Evolutionary conservation across 1,140 invertebrate species (phyloP).

Genomic region (Conus ventricosus): DNA sequence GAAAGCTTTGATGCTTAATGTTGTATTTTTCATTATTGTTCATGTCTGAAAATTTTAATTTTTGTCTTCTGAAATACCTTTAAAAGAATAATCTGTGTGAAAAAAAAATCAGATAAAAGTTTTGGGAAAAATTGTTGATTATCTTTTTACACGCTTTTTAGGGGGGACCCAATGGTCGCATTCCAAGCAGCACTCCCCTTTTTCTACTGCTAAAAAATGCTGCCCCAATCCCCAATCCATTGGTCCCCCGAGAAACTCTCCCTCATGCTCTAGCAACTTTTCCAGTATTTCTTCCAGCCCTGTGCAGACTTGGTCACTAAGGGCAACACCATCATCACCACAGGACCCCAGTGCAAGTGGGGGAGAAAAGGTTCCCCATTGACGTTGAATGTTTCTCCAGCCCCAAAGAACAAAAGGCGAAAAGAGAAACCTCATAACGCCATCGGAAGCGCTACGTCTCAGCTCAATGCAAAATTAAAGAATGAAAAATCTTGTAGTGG

Average conservation of each 20-base stretch:
- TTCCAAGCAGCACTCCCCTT: constrained; percentile 33
- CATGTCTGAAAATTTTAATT: too few relatives aligned
- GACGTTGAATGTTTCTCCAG: constrained; percentile 60
- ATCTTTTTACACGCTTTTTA: constrained; percentile 44
- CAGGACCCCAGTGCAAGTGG: constrained; percentile 70
- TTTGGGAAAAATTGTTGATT: neutral
- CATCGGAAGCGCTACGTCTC: constrained; percentile 97
- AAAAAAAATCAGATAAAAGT: neutral
- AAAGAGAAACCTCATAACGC: constrained; percentile 89
- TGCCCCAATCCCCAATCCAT: constrained; percentile 35
- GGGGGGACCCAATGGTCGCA: constrained; percentile 57
- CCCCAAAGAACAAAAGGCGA: constrained; percentile 63
- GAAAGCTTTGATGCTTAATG: too few relatives aligned
- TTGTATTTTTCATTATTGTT: too few relatives aligned
- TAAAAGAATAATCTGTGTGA: too few relatives aligned
- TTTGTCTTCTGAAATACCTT: too few relatives aligned
- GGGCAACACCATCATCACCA: constrained; percentile 61
- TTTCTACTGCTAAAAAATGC: neutral
- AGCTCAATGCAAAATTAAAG: constrained; percentile 98
- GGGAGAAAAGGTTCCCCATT: constrained; percentile 71
- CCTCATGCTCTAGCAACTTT: constrained; percentile 26
- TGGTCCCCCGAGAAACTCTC: constrained; percentile 41
- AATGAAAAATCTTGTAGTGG: constrained; percentile 97
- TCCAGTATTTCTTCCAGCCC: constrained; percentile 47
- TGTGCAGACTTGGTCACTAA: constrained; percentile 61